phyloP scores from a whole-genome alignment of 2,113 vertebrate species.

The Porphyrio hochstetteri region DNA sequence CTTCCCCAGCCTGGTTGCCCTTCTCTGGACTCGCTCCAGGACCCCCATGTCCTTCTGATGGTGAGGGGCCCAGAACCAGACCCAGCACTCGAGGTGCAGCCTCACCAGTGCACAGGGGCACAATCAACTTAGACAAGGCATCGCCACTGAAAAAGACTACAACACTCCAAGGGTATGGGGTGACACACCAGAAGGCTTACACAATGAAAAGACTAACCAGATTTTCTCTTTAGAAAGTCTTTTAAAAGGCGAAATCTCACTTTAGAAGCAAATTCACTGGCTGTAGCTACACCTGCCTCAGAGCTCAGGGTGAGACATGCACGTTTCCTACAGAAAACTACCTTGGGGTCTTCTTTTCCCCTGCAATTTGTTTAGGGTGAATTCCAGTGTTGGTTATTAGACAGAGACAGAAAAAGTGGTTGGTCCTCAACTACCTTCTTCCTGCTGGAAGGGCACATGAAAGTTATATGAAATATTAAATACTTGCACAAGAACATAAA shows the following conservation, averaged over 20 bases:
- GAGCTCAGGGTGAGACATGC: accelerated
- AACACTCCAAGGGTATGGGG: neutral
- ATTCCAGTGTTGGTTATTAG: neutral
- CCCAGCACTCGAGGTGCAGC: no score
- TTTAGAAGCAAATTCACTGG: neutral
- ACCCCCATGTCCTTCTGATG: no score
- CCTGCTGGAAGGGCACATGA: neutral
- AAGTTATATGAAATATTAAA: neutral
- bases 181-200: neutral
- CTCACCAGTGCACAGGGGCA: no score
- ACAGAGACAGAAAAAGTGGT: accelerated
- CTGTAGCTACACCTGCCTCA: neutral
- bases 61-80: no score
- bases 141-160: neutral
- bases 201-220: neutral
- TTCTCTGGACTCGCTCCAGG: no score
- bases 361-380: neutral
- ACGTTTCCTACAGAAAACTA: neutral
- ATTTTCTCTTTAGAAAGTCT: neutral
- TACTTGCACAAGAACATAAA: neutral
- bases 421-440: neutral
- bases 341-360: neutral
- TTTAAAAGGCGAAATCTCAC: neutral
- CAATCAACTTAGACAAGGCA: neutral
- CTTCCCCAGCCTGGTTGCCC: no score